Evolutionary conservation across 2,113 vertebrate species (phyloP).

Genomic region (Egretta garzetta): DNA sequence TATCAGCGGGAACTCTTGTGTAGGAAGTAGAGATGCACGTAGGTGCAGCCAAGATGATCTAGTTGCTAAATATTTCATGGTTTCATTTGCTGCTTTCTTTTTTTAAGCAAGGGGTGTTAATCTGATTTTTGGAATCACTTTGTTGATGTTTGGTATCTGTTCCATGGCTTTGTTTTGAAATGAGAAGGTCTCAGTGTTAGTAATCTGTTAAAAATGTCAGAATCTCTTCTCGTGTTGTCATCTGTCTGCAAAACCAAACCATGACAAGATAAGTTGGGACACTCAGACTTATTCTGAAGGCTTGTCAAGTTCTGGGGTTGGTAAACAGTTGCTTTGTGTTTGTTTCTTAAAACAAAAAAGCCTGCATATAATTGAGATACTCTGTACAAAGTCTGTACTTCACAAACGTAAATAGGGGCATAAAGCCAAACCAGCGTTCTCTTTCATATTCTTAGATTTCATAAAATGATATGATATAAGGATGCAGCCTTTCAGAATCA

Average conservation of each 20-base stretch:
- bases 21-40: background rate
- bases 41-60: background rate
- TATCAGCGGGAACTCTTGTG: background rate
- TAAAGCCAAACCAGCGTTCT: background rate
- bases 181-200: background rate
- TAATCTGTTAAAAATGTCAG: conserved; percentile 2
- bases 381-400: background rate
- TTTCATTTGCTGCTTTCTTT: background rate
- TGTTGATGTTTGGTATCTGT: background rate
- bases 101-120: background rate
- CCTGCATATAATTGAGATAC: background rate
- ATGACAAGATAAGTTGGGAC: background rate
- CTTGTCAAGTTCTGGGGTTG: background rate
- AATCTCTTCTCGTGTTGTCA: background rate
- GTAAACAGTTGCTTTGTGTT: background rate
- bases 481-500: conserved; percentile 2
- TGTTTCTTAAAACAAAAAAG: background rate
- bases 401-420: background rate
- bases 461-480: background rate
- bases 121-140: background rate
- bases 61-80: background rate
- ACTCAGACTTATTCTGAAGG: background rate
- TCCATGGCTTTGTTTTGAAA: background rate
- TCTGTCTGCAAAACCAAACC: conserved; percentile 9
- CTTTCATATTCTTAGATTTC: background rate